Evolutionary conservation across 2,797 vertebrate species (phyloP), one percentile per base, ranked within the genome.

Genomic region (Sparus aurata): DNA sequence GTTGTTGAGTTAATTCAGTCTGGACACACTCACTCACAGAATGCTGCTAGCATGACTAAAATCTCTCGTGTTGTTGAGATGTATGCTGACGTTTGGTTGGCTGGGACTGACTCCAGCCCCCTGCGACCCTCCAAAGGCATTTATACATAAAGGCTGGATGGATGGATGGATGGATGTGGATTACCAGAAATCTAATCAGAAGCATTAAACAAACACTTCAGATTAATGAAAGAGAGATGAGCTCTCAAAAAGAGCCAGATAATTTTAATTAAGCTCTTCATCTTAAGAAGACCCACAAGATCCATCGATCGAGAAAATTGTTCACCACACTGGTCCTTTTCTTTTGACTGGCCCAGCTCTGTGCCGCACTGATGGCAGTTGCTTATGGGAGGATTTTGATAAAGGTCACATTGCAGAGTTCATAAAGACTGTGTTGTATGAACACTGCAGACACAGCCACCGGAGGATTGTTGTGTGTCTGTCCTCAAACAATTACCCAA

Each of bases 331-430:
- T 41, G 41, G 22, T 9, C 52, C 58, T 69, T 13, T 78, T 86
- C 61, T 73, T 77, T 49, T 74, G 47, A 23, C 12, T 53, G 64
- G 73, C 53, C 58, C 30, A 25, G 55, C 16, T 66, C 73, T 80
- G 34, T 54, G 52, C 30, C 3, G 18, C 1, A 3, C 46, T 69
- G 82, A 80, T 61, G 77, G 50, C 49, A 17, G 50, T n/a, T 61
- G 74, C 71, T 80, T 82, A 69, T 72, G 82, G 73, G 77, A 2
- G 25, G 72, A 63, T 69, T 77, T 64, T 67, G 43, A 45, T 54
- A 86, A 90, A 90, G 85, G 87, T 92, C 83, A 86, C 38, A 73
- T 82, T 76, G 60, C 52, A 60, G 71, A 79, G 65, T 61, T 53
- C 34, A 73, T 57, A n/a, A 84, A 74, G 66, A 74, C 47, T 50